Evolutionary conservation across 1,140 invertebrate genomes (phyloP), one percentile per base, ranked within the genome.

Genomic region (Lanistes nyassanus): DNA sequence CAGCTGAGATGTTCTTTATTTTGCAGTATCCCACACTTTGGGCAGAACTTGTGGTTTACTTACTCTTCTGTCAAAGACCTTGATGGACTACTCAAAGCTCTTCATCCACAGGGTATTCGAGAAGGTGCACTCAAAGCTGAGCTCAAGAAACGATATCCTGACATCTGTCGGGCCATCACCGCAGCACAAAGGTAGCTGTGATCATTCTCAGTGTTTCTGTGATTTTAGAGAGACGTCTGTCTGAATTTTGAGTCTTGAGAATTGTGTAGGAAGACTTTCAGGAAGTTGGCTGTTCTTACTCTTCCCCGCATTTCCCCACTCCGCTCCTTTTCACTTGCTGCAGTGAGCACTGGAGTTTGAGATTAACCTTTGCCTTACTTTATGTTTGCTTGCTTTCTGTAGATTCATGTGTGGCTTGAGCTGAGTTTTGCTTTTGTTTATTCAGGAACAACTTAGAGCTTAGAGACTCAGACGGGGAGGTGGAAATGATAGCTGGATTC

Each of bases 21-120:
- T 29, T 23, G 47, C 37, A 90, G 89, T 51, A 72, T 87, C 76
- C 89, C 89, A 26, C 83, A 81, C 66, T 68, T 77, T 69, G 87
- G 89, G 23, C 88, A 90, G 79, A 90, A 90, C 76, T 70, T 89
- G 47, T 90, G 88, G 87, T 89, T 88, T 77, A 83, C 80, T 5
- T 88, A 85, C 76, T 81, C 83, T n/a, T 81, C 80, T 9, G 62
- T 85, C 39, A 83, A 85, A 53, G 86, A 88, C 23, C 70, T 90
- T 9, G 84, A 88, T 56, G 69, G 72, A 26, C 76, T 90, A 9
- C 69, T 89, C 26, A 81, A 85, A 9, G 75, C 76, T 42, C 82
- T 90, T 1, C 84, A 88, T 67, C 82, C 80, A 11, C 84, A 85
- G 55, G 88, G 88, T 11, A 79, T 86, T 64, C 80, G 88, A 29